Conservation (phyloP, 2,113 vertebrate species). For the Microtus pennsylvanicus region DNA sequence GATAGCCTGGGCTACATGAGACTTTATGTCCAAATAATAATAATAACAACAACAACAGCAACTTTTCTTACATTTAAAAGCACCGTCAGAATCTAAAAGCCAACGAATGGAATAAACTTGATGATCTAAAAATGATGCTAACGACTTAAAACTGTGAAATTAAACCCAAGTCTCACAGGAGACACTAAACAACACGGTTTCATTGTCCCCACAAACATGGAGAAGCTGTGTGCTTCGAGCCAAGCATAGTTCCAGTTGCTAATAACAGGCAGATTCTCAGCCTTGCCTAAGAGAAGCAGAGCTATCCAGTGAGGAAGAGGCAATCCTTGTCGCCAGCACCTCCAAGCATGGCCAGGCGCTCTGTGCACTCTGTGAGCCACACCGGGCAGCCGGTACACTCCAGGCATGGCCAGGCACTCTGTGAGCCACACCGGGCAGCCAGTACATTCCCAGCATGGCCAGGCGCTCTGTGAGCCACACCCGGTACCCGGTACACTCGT, state of each 20-base stretch:
- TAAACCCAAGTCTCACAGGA: not conserved
- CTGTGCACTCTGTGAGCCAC: not conserved
- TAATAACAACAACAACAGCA: not conserved
- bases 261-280: not conserved
- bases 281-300: not conserved
- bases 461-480: not conserved
- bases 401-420: not conserved
- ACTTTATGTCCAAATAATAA: not conserved
- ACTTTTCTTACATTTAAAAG: not conserved
- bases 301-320: not conserved
- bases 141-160: not conserved
- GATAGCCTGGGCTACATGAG: not conserved
- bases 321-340: not conserved
- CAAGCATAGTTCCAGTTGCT: not conserved
- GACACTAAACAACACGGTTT: not conserved
- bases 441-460: rapidly evolving
- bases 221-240: not conserved
- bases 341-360: not conserved
- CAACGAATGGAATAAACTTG: not conserved
- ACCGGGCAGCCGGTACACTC: rapidly evolving
- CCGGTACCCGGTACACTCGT: too few relatives aligned
- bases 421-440: not conserved
- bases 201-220: not conserved
- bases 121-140: not conserved
- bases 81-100: conserved; percentile 3